Percentiles rank a stretch among this genome's conserved stretches.
These are phyloP conservation scores for Merodon equestris DNA, from an alignment of 2,888 invertebrate species.

Conservation along the genomic window DNA sequence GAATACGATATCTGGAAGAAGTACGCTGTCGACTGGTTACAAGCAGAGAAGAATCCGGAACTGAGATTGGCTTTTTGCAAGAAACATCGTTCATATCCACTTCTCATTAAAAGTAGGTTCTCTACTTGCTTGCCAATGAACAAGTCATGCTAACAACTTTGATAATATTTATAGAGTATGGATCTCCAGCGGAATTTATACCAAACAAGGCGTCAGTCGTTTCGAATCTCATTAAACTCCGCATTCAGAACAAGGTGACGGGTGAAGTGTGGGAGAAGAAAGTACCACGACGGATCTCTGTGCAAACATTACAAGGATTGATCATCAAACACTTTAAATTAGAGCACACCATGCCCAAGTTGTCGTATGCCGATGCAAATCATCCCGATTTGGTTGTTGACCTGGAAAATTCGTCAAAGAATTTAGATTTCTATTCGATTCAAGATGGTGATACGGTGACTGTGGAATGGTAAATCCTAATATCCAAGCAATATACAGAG, in stretches of 20 bases:
- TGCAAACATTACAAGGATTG: constrained; percentile 90
- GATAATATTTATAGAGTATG: constrained; percentile 84
- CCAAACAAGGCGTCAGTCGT: constrained; percentile 83
- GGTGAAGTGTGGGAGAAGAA: constrained; percentile 82
- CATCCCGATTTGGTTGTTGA: constrained; percentile 84
- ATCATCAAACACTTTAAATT: constrained; percentile 87
- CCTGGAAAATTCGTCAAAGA: constrained; percentile 90
- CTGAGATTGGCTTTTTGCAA: constrained; percentile 81
- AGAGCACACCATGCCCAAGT: constrained; percentile 73
- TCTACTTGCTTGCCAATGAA: constrained; percentile 11
- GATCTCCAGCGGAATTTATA: constrained; percentile 88
- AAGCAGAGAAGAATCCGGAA: constrained; percentile 80
- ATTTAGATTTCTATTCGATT: constrained; percentile 89
- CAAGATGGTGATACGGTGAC: constrained; percentile 90
- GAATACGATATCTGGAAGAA: constrained; percentile 95
- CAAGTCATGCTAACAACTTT: background rate
- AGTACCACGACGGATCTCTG: constrained; percentile 87
- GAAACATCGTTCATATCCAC: constrained; percentile 88
- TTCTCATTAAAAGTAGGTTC: constrained; percentile 86
- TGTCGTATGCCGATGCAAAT: constrained; percentile 80
- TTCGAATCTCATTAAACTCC: constrained; percentile 84
- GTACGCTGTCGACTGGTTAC: constrained; percentile 87
- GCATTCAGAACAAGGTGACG: constrained; percentile 80
- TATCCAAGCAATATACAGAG: constrained; percentile 24
- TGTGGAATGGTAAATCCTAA: constrained; percentile 81